Base-by-base conservation (phyloP, 2,113 vertebrate genomes). In the Phainopepla nitens region DNA sequence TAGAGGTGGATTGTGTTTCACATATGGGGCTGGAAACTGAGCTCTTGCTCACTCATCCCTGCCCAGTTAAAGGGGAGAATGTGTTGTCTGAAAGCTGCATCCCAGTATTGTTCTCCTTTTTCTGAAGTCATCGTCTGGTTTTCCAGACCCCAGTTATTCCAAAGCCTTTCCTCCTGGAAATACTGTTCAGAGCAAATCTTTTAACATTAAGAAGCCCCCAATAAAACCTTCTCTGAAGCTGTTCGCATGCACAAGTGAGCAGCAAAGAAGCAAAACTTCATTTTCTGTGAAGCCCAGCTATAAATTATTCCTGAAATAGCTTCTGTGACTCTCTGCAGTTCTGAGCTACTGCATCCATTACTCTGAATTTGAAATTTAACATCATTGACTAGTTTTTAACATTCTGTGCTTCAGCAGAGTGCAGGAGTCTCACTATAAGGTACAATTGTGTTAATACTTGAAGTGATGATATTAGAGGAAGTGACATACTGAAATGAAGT, bases 401-500 rank as follows among this genome's bases (percentile, higher is more conserved):
- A 24, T 70, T 54, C 51, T 68, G 35, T 77, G 79, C 56, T 94
- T 73, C 64, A 83, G 6, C 27, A 51, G 45, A 70, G 56, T 35
- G 18, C 70, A 79, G 73, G 49, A 79, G 31, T 86, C 64, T 56
- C 18, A 49, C 75, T 87, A 3, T 79, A 53, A 78, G 85, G 60
- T 60, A 29, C 3, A 70, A 41, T 44, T 69, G 39, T 87, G 22
- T 42, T 78, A 65, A 33, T 88, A 22, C 16, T 33, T 57, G 79
- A 54, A 91, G 54, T 28, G 56, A 41, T 94, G 87, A 81, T 89
- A 56, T 77, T 89, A 58, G 64, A 82, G 85, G 72, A 65, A 91
- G 64, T 83, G 91, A 84, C 89, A 92, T 24, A 78, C 35, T 78
- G 53, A 83, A 72, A 82, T 83, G 76, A 87, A 96, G 89, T 92